A percentile compares a stretch with the other conserved stretches of the same genome.
Evolutionary conservation across 2,888 invertebrate genomes (phyloP).

Genomic region (Pseudanteris insignis): DNA sequence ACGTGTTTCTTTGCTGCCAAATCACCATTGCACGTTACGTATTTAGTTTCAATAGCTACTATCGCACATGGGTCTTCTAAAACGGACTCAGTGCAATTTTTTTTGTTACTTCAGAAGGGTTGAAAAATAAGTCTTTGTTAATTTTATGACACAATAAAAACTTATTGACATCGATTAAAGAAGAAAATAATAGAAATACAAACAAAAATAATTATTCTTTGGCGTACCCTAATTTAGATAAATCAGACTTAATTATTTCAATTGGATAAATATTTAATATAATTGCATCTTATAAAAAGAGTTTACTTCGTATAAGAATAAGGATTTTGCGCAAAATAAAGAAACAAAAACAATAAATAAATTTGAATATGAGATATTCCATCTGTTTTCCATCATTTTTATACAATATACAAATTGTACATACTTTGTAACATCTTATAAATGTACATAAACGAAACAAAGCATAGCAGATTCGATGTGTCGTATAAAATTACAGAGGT

Average conservation of each 20-base stretch:
- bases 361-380: conserved; percentile 30
- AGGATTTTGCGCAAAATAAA: conserved; percentile 8
- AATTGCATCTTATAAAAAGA: too few relatives aligned
- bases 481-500: too few relatives aligned
- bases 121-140: too few relatives aligned
- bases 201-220: too few relatives aligned
- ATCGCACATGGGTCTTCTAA: conserved; percentile 56
- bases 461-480: conserved; percentile 11
- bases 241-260: too few relatives aligned
- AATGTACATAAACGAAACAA: conserved; percentile 30
- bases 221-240: too few relatives aligned
- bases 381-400: conserved; percentile 33
- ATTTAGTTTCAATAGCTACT: conserved; percentile 42
- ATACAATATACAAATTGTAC: conserved; percentile 27
- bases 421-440: conserved; percentile 27
- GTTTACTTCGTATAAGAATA: too few relatives aligned
- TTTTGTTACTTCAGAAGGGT: too few relatives aligned
- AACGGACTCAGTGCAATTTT: conserved; percentile 48
- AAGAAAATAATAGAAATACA: too few relatives aligned
- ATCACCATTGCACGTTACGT: conserved; percentile 52
- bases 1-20: conserved; percentile 49
- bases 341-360: conserved; percentile 15
- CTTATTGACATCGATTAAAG: too few relatives aligned
- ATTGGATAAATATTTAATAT: too few relatives aligned
- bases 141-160: too few relatives aligned